Base-by-base conservation (phyloP, 2,797 vertebrate species). In the Apogon talboti region DNA sequence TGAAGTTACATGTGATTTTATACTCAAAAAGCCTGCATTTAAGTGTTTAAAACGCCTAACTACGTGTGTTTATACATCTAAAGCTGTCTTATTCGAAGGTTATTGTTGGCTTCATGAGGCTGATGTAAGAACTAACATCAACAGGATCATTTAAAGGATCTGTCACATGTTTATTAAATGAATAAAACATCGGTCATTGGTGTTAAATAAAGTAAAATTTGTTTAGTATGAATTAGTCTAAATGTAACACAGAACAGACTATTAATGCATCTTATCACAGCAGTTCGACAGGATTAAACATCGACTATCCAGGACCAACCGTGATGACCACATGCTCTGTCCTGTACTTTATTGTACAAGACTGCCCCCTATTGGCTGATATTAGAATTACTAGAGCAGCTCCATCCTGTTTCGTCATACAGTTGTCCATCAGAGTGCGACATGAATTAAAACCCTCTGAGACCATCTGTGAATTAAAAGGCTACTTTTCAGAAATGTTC, bases 321-420 rank as follows among this genome's bases (percentile, higher is more conserved):
- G 14, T 53, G 24, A 63, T 33, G 55, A 13, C 38, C 30, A 14
- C 46, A 60, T 37, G 40, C 7, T 40, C 24, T 48, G 43, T 35
- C 33, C 41, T 21, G 10, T 63, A 59, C 77, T 84, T 77, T 58
- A 77, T 75, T 87, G 85, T 82, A 48, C 82, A 90, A 89, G 67
- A 88, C 53, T 76, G 91, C 86, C 91, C 82, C 88, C 91, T 89
- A 61, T 89, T 89, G 91, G 86, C 51, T 14, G 0, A 50, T 24
- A 7, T 11, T 48, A 1, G 63, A 79, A 90, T 15, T 58, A 49
- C 64, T 21, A 10, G 24, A 40, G 47, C 13, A 44, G 10, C n/a
- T n/a, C n/a, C 14, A 41, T 9, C 62, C 11, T 15, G 54, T 51
- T 55, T n/a, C n/a, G n/a, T n/a, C n/a, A n/a, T n/a, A n/a, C n/a